These are phyloP conservation scores for Mimumesa dahlbomi DNA, from an alignment of 2,888 invertebrate genomes.

Conservation along the genomic window DNA sequence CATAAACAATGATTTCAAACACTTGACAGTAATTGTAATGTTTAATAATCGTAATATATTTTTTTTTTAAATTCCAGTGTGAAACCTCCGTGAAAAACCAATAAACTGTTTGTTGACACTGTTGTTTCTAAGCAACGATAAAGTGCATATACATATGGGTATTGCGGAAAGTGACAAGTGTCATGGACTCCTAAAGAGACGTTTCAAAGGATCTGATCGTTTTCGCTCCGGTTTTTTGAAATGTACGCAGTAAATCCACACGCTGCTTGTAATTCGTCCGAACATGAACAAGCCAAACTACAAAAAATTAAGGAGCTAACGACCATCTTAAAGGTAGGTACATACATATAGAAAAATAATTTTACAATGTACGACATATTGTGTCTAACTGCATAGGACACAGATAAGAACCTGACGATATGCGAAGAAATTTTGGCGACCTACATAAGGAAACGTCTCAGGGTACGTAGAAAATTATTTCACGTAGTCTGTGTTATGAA, in stretches of 20 bases:
- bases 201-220: constrained; percentile 5
- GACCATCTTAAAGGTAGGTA: constrained; percentile 63
- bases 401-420: constrained; percentile 70
- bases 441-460: constrained; percentile 66
- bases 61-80: no score
- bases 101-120: constrained; percentile 45
- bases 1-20: no score
- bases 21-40: no score
- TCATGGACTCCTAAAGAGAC: constrained; percentile 41
- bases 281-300: constrained; percentile 55
- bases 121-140: constrained; percentile 55
- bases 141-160: constrained; percentile 13
- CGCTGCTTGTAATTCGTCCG: constrained; percentile 23
- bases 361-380: neutral
- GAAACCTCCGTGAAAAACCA: neutral
- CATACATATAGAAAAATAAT: neutral
- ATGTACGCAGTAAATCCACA: constrained; percentile 45
- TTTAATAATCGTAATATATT: no score
- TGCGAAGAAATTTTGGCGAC: constrained; percentile 71
- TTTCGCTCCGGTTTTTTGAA: constrained; percentile 5
- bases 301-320: constrained; percentile 67
- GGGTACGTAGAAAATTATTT: constrained; percentile 61
- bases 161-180: constrained; percentile 35
- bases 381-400: constrained; percentile 61
- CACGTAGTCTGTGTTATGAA: neutral